Conservation (phyloP, 2,797 vertebrate species). For the Acropternis orthonyx region DNA sequence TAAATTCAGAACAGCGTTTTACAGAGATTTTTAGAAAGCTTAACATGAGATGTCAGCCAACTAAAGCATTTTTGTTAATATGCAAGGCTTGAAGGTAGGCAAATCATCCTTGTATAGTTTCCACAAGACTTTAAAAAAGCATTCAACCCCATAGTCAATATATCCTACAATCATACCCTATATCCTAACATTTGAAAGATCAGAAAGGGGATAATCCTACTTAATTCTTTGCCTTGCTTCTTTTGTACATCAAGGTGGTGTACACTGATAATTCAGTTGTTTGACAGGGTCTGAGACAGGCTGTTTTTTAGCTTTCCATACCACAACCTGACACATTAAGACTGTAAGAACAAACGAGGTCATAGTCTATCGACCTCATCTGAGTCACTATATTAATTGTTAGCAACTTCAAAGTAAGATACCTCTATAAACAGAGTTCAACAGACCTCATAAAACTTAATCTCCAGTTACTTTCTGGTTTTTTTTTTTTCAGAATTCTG, state of each 20-base stretch:
- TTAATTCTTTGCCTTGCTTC: slow-evolving; percentile 7
- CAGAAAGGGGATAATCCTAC: slow-evolving; percentile 8
- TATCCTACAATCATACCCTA: neutral
- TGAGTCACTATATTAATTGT: neutral
- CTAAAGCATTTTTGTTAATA: neutral
- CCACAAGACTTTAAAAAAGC: neutral
- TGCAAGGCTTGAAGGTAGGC: neutral
- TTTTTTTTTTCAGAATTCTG: neutral
- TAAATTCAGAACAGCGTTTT: neutral
- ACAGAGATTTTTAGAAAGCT: neutral
- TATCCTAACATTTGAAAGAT: neutral
- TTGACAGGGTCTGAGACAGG: neutral
- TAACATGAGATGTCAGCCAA: neutral
- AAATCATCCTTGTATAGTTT: neutral
- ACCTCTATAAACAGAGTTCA: neutral
- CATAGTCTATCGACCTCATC: neutral
- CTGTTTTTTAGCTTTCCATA: neutral
- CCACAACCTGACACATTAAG: neutral
- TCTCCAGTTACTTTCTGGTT: neutral
- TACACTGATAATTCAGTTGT: neutral
- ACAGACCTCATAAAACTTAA: neutral
- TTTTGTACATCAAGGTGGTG: neutral
- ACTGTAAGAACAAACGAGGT: neutral
- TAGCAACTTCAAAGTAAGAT: neutral
- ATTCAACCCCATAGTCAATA: neutral